Base-by-base conservation (phyloP, 1,140 invertebrate species). In the Microplitis mediator region DNA sequence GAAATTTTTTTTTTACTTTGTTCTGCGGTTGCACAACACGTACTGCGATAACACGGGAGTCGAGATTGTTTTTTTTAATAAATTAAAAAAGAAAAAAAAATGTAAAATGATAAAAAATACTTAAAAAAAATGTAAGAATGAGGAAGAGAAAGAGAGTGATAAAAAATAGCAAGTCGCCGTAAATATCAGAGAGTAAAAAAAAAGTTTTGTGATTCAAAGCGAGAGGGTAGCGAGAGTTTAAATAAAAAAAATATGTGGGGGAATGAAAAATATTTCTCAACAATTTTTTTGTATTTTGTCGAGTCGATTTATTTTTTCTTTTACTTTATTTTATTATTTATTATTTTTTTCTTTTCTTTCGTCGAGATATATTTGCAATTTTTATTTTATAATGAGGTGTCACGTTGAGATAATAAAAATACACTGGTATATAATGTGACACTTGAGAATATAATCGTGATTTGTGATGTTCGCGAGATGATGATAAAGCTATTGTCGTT, bases 11-110 rank as follows among this genome's bases (percentile, higher is more conserved):
- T 51, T 4, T 0, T 14, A 4, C 14, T 16, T 54, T 50, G 5
- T 51, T 35, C 16, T 3, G 23, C 23, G 36, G 3, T 50, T 51
- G 63, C 45, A n/a, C 16, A 9, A 51, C 63, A 65, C 39, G 63
- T 63, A 63, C 32, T 34, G 36, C 32, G 61, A 36, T 9, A 13
- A n/a, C 14, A 31, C 5, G 31, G 34, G 36, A 63, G 35, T 63
- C 34, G 35, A 31, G 36, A 60, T 69, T 23, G 66, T 69, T 73
- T 68, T 35, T 16, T 52, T 35, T 16, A 34, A 67, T 32, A 35
- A 73, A 73, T 67, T 68, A 73, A 65, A 62, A 61, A 35, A 73
- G 9, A 52, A 69, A 63, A 62, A 67, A 72, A 54, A 58, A 11
- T 3, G 39, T 13, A 54, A 56, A 63, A 69, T 34, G 32, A 66